Evolutionary conservation across 1,140 invertebrate species (phyloP).

Genomic region (Phenacoccus solenopsis): DNA sequence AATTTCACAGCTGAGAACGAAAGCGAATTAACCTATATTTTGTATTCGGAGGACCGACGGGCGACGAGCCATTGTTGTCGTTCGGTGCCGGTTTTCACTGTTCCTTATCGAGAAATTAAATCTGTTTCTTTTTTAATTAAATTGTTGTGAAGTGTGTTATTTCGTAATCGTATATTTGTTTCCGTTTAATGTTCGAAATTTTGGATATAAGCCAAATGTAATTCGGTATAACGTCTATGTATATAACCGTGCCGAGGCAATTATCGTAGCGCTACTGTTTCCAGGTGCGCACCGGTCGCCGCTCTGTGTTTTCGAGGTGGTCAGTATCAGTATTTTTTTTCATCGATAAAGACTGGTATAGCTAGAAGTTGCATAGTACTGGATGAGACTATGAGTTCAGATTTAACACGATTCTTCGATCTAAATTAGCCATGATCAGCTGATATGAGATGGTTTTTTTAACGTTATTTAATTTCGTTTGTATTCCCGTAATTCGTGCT

Average conservation of each 20-base stretch:
- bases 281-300: neutral
- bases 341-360: too few species aligned
- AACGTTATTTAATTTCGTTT: too few species aligned
- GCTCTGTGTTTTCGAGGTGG: too few species aligned
- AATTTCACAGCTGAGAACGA: neutral
- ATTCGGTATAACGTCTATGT: neutral
- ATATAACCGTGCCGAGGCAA: neutral
- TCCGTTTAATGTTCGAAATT: constrained; percentile 2
- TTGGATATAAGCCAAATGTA: neutral
- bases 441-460: too few species aligned
- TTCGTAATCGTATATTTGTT: constrained; percentile 3
- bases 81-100: neutral
- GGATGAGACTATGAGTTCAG: too few species aligned
- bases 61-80: neutral
- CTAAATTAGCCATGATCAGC: too few species aligned
- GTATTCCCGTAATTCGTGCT: too few species aligned
- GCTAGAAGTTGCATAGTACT: too few species aligned
- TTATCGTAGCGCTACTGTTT: neutral
- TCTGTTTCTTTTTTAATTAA: neutral
- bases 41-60: neutral
- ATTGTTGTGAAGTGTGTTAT: neutral
- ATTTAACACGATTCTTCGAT: too few species aligned
- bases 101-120: neutral
- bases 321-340: too few species aligned
- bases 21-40: neutral